Evolutionary conservation across 2,888 invertebrate genomes (phyloP), one percentile per base, ranked within the genome.

Genomic region (Drosophila meridiana): DNA sequence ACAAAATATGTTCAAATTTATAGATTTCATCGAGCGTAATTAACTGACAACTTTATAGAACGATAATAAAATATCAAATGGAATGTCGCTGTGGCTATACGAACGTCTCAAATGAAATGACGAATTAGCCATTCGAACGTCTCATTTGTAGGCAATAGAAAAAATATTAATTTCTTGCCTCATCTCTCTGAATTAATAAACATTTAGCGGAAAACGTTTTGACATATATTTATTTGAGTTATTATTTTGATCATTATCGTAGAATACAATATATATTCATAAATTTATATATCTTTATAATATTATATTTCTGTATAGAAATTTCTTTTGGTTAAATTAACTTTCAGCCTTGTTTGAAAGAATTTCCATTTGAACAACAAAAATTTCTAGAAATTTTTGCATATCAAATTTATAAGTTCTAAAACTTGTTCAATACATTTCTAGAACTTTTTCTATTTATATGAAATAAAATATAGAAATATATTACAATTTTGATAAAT

Each of bases 101-200:
- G 30, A 48, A 28, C n/a, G 26, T 28, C 13, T 48, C 38, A n/a
- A n/a, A 40, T 14, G 40, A 60, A 50, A 40, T 50, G 50, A 26
- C 36, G 36, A 30, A 36, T 45, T 38, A 48, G 47, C 20, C 14
- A 14, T 26, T 32, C 50, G 40, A 50, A 42, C 20, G 13, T 48
- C 32, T 58, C 30, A 66, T 69, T 69, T 52, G 36, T 43, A 43
- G 69, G 32, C 45, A 55, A 60, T 28, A 30, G 28, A 47, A 59
- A n/a, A 62, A 26, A 47, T 11, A 26, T 9, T 40, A 8, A 26
- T 55, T 48, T 36, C 0, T 45, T 69, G 47, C 14, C n/a, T 32
- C 9, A 20, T 20, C 4, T 26, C 59, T 55, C 7, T 38, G 20
- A 42, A 30, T 48, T 20, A 40, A 32, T 53, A n/a, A 28, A 30